Conservation (phyloP, 2,113 vertebrate species). For the Boleophthalmus pectinirostris region DNA sequence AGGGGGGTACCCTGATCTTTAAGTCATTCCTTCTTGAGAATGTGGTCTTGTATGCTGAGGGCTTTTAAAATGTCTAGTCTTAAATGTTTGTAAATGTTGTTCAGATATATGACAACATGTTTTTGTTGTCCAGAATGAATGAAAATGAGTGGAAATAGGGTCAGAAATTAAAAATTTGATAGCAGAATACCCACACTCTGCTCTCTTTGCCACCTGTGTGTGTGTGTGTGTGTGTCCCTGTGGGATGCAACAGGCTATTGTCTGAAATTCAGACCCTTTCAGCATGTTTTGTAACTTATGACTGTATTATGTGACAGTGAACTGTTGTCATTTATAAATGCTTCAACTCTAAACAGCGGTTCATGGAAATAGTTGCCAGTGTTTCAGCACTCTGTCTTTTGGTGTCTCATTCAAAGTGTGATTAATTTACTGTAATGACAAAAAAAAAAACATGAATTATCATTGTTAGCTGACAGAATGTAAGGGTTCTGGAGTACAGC, state of each 20-base stretch:
- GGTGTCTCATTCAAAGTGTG: conserved; percentile 3
- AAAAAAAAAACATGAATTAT: conserved; percentile 7
- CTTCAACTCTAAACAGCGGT: conserved; percentile 17
- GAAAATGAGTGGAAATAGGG: conserved; percentile 10
- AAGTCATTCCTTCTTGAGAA: conserved; percentile 49
- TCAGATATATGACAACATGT: background rate
- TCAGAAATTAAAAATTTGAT: conserved; percentile 4
- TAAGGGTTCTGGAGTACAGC: background rate
- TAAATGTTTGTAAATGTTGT: conserved; percentile 10
- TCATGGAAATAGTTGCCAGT: conserved; percentile 14
- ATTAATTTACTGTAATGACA: conserved; percentile 11
- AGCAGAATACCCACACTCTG: conserved; percentile 21
- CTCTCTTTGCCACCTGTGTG: conserved; percentile 37
- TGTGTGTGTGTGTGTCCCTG: conserved; percentile 47
- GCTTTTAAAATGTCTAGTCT: conserved; percentile 21
- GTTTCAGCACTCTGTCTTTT: conserved; percentile 13
- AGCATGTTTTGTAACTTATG: conserved; percentile 64
- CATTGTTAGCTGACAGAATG: background rate
- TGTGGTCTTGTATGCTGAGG: conserved; percentile 10
- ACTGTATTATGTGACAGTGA: conserved; percentile 36
- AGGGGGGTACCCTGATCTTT: conserved; percentile 1
- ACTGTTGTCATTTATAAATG: conserved; percentile 21
- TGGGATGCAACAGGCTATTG: conserved; percentile 67
- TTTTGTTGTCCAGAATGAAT: conserved; percentile 24
- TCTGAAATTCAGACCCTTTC: conserved; percentile 77